phyloP scores from a whole-genome alignment of 1,140 invertebrate species.

The Zeugodacus cucurbitae region DNA sequence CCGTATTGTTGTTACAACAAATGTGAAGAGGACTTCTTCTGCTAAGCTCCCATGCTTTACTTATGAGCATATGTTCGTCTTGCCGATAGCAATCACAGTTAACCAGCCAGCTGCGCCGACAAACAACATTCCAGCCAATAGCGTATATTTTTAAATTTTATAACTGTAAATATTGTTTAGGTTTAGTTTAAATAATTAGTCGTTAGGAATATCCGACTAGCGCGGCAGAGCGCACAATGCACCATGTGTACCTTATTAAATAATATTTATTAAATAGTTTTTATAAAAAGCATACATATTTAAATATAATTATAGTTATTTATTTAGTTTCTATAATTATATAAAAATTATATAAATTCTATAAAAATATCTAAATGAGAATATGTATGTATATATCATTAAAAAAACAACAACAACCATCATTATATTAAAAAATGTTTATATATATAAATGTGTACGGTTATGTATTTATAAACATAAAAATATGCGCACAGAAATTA shows the following conservation, averaged over 20 bases:
- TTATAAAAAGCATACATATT: neutral
- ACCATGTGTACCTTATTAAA: slow-evolving; percentile 32
- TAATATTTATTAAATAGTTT: neutral
- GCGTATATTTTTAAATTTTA: neutral
- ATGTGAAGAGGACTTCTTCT: slow-evolving; percentile 62
- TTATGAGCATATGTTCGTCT: neutral
- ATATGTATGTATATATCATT: neutral
- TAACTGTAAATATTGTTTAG: neutral
- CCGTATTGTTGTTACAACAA: slow-evolving; percentile 58
- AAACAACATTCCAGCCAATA: neutral
- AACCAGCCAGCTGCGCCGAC: no score
- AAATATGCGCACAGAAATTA: neutral
- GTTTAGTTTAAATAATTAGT: neutral
- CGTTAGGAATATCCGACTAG: neutral
- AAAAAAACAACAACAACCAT: neutral
- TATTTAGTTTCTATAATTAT: neutral
- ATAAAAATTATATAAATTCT: neutral
- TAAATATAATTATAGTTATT: neutral
- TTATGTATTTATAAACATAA: neutral
- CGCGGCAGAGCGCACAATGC: neutral
- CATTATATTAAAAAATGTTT: neutral
- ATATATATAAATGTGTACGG: neutral
- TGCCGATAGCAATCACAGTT: neutral
- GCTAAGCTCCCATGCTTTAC: slow-evolving; percentile 44
- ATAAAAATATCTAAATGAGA: neutral